These are phyloP conservation scores for Dimorphilus gyrociliatus DNA, from an alignment of 2,888 invertebrate species.

Conservation along the genomic window DNA sequence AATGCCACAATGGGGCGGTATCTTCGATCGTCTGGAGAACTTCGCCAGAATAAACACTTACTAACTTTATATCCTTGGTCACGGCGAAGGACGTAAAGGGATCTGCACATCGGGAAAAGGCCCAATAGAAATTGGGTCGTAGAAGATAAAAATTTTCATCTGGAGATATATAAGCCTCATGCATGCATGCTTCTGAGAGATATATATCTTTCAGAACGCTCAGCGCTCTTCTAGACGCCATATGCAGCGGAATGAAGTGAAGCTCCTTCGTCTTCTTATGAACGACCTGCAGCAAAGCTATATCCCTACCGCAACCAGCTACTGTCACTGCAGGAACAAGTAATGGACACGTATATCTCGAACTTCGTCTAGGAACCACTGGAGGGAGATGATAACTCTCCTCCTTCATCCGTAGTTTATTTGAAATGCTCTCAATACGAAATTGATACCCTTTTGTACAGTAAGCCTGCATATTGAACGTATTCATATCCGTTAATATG, in stretches of 20 bases:
- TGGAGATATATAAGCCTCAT: constrained; percentile 8
- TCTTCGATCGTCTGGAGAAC: constrained; percentile 7
- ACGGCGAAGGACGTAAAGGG: constrained; percentile 8
- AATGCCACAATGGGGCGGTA: constrained; percentile 8
- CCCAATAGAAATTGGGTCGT: constrained; percentile 8
- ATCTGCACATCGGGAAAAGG: constrained; percentile 7
- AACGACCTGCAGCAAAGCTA: constrained; percentile 7
- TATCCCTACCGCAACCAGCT: constrained; percentile 6
- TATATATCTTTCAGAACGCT: constrained; percentile 7
- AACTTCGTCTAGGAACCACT: constrained; percentile 5
- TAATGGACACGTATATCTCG: constrained; percentile 5
- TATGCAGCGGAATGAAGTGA: constrained; percentile 7
- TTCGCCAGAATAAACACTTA: constrained; percentile 6
- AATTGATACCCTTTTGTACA: constrained; percentile 7
- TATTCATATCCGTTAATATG: constrained; percentile 5
- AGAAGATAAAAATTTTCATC: constrained; percentile 8
- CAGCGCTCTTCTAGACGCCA: constrained; percentile 4
- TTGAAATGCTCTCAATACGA: constrained; percentile 6
- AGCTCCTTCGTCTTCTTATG: constrained; percentile 6
- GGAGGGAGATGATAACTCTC: constrained; percentile 6
- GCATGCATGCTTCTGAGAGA: constrained; percentile 7
- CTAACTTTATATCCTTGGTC: constrained; percentile 8
- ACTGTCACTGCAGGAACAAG: constrained; percentile 7
- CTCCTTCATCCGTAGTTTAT: constrained; percentile 6
- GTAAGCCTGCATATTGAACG: constrained; percentile 7